Evolutionary conservation across 2,113 vertebrate species (phyloP), one percentile per base, ranked within the genome.

Genomic region (Paratilapia polleni): DNA sequence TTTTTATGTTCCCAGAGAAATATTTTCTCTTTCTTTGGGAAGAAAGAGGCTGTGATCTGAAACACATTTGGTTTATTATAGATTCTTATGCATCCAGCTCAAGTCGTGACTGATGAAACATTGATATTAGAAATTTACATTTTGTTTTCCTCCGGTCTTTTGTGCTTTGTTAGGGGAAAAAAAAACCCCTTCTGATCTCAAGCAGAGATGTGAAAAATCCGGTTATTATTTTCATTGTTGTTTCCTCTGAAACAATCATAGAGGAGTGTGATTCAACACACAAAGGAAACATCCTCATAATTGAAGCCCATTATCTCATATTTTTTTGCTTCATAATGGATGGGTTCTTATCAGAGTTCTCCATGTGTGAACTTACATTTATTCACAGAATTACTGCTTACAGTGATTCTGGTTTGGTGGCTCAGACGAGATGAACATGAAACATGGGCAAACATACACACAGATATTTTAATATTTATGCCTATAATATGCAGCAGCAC

Each of bases 51-150:
- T 60, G 61, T 36, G 81, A 82, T 82, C 68, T 61, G 56, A 77
- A 85, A 73, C 75, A 34, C 56, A 31, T 36, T 64, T 73, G 6
- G 70, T 66, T 70, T 36, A 49, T 81, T 47, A 38, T 47, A 47
- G 62, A 60, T 76, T 79, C 61, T 68, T 63, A 22, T 64, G 36
- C 81, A 63, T 47, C 19, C 49, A 3, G 63, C 63, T 81, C 59
- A 0, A 56, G 73, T 43, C 24, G 10, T n/a, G 63, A 47, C 56
- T 62, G 89, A 91, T 88, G 76, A 88, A 90, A 87, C 87, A 28
- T 31, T 84, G 61, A 82, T 83, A 58, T 78, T 15, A 60, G 11
- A 19, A 52, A 81, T 88, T 64, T 82, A 34, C 68, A 87, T 82
- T 87, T 79, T 31, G 78, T 87, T 86, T 88, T 73, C 24, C 62